phyloP scores from a whole-genome alignment of 2,797 vertebrate species.

The Enteromius fasciolatus region DNA sequence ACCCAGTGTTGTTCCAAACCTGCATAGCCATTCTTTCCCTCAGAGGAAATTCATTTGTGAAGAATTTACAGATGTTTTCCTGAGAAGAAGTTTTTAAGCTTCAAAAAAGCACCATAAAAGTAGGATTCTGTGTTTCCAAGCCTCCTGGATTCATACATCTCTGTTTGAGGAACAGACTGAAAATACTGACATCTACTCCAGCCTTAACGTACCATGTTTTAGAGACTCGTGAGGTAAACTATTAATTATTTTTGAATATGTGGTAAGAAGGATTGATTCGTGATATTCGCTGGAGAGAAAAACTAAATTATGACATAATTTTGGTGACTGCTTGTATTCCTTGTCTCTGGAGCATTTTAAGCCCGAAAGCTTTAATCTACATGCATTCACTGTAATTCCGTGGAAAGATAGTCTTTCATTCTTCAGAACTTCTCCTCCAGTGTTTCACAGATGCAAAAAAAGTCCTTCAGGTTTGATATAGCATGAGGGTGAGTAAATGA shows the following conservation, averaged over 20 bases:
- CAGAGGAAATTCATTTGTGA: neutral
- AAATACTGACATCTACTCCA: neutral
- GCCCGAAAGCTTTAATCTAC: neutral
- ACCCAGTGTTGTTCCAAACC: neutral
- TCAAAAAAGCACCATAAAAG: neutral
- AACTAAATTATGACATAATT: neutral
- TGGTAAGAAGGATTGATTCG: neutral
- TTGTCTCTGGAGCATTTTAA: neutral
- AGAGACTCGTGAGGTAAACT: neutral
- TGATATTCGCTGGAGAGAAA: neutral
- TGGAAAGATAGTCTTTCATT: neutral
- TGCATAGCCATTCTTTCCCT: neutral
- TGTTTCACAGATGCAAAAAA: neutral
- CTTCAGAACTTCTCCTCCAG: neutral
- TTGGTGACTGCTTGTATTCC: neutral
- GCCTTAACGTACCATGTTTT: neutral
- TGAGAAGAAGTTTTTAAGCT: neutral
- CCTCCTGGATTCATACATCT: neutral
- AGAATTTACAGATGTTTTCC: neutral
- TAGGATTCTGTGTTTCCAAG: neutral
- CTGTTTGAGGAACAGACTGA: neutral
- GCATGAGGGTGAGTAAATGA: neutral
- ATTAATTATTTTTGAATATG: neutral
- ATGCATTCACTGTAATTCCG: neutral
- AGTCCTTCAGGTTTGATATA: neutral